These are phyloP conservation scores for Sinohyriopsis cumingii DNA, from an alignment of 2,888 invertebrate species.

Conservation along the genomic window DNA sequence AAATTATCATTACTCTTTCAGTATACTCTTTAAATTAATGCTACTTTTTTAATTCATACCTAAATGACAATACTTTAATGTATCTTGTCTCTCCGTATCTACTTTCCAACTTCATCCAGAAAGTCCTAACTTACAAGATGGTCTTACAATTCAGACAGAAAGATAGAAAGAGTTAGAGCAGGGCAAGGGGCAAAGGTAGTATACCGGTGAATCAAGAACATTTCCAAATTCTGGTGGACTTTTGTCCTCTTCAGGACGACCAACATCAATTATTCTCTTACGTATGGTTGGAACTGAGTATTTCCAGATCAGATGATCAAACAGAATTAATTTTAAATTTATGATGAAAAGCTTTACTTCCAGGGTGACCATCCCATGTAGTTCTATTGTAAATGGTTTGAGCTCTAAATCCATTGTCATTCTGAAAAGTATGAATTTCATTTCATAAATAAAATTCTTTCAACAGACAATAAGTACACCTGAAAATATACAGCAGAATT, in stretches of 20 bases:
- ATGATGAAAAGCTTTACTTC: conserved; percentile 15
- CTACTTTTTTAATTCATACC: no score
- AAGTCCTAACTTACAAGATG: no score
- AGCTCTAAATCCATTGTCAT: conserved; percentile 33
- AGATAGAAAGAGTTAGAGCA: no score
- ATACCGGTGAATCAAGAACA: conserved; percentile 10
- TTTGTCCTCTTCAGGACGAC: conserved; percentile 36
- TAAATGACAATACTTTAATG: no score
- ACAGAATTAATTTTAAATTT: conserved; percentile 13
- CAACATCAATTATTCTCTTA: conserved; percentile 36
- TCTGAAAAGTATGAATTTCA: conserved; percentile 12
- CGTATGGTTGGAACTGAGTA: conserved; percentile 23
- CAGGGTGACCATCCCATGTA: conserved; percentile 33
- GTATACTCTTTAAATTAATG: no score
- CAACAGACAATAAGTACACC: neutral
- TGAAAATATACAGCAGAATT: neutral
- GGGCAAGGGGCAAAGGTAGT: no score
- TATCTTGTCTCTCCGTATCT: no score
- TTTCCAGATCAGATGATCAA: conserved; percentile 25
- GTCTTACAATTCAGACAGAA: no score
- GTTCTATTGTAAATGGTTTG: conserved; percentile 29
- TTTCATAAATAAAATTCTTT: neutral
- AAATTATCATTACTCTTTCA: no score
- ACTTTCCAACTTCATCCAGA: no score
- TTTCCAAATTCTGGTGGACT: conserved; percentile 32